Percentiles rank a stretch among this genome's conserved stretches.
Conservation (phyloP, 92 coral and sea anemone genomes). For the Epizoanthus illoricatus region DNA sequence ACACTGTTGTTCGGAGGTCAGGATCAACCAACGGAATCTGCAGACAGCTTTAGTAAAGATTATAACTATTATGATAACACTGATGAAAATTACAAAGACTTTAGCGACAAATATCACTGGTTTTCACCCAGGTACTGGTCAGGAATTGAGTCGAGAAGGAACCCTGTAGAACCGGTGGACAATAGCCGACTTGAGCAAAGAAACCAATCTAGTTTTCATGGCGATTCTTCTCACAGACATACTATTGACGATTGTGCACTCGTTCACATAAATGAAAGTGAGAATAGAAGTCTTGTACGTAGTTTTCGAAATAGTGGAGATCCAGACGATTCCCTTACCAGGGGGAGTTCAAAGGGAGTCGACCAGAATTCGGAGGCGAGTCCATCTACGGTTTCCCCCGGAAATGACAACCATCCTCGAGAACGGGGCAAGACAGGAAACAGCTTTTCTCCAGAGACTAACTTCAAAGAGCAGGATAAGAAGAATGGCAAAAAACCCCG, state of each 20-base stretch:
- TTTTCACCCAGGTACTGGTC: background rate
- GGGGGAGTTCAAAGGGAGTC: constrained; percentile 24
- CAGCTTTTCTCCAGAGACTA: background rate
- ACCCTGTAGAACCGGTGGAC: background rate
- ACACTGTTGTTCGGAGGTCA: background rate
- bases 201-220: background rate
- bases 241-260: background rate
- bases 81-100: constrained; percentile 14
- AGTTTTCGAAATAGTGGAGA: background rate
- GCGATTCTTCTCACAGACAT: background rate
- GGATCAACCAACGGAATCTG: background rate
- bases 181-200: background rate
- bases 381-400: background rate
- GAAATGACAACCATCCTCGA: background rate
- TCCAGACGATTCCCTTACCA: background rate
- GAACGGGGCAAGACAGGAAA: background rate
- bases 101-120: background rate
- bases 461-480: background rate
- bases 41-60: background rate
- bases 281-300: background rate
- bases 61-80: constrained; percentile 12
- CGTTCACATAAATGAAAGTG: constrained; percentile 10
- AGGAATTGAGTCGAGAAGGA: background rate
- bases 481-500: constrained; percentile 16
- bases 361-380: background rate